A percentile compares a stretch with the other conserved stretches of the same genome.
phyloP scores from a whole-genome alignment of 1,140 invertebrate genomes.

The Copidosoma floridanum region DNA sequence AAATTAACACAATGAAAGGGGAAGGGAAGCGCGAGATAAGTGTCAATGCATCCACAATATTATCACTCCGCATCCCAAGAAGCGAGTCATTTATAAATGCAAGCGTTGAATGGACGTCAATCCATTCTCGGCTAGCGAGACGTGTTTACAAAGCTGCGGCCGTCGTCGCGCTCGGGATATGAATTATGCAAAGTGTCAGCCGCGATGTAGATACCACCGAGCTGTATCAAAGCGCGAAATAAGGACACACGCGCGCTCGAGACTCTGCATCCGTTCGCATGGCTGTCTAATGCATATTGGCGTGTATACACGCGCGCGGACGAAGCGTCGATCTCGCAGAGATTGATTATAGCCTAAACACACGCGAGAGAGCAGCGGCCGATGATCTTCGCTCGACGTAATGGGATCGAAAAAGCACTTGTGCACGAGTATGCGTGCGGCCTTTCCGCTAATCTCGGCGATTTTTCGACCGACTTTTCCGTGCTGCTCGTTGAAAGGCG shows the following conservation, averaged over 20 bases:
- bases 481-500: no score
- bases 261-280: not conserved
- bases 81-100: conserved; percentile 9
- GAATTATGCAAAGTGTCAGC: conserved; percentile 20
- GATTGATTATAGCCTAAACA: not conserved
- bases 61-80: no score
- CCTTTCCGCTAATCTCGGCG: conserved; percentile 18
- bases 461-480: conserved; percentile 32
- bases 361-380: no score
- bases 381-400: conserved; percentile 29
- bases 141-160: conserved; percentile 14
- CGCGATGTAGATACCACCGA: conserved; percentile 2
- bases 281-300: not conserved
- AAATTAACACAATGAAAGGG: no score
- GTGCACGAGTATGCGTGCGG: conserved; percentile 12
- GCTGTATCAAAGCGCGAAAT: not conserved
- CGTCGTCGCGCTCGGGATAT: not conserved
- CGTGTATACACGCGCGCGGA: not conserved
- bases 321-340: not conserved
- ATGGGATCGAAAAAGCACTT: conserved; percentile 34
- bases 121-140: conserved; percentile 6
- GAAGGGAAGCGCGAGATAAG: no score
- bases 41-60: conserved; percentile 7
- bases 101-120: conserved; percentile 11
- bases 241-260: conserved; percentile 3